Evolutionary conservation across 2,797 vertebrate species (phyloP).

Genomic region (Enteromius argenteus): DNA sequence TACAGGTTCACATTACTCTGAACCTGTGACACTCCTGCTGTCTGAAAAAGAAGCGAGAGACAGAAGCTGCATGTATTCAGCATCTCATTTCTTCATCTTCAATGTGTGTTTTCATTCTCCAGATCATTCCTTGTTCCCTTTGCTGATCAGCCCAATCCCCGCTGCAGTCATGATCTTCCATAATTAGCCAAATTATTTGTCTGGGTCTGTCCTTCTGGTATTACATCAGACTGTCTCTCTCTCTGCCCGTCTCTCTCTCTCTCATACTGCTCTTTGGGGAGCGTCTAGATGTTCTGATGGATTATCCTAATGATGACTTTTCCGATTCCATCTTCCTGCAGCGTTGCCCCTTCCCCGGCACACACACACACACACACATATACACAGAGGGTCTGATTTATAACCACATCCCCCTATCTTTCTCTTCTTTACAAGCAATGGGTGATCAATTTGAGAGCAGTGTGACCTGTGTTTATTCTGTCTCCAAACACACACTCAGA

Average conservation of each 20-base stretch:
- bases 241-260: not conserved
- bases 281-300: constrained; percentile 36
- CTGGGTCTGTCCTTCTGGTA: constrained; percentile 38
- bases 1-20: constrained; percentile 27
- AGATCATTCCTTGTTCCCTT: constrained; percentile 16
- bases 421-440: constrained; percentile 42
- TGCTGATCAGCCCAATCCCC: constrained; percentile 19
- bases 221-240: constrained; percentile 26
- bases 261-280: constrained; percentile 22
- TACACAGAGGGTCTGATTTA: constrained; percentile 36
- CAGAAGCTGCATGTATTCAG: not conserved
- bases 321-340: constrained; percentile 46
- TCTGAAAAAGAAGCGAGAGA: constrained; percentile 26
- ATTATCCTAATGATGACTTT: constrained; percentile 56
- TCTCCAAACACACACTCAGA: constrained; percentile 43
- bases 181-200: constrained; percentile 51
- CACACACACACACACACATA: not conserved
- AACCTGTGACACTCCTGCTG: not conserved
- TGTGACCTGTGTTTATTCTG: constrained; percentile 46
- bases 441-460: constrained; percentile 38
- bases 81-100: constrained; percentile 23
- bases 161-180: constrained; percentile 16
- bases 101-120: constrained; percentile 18
- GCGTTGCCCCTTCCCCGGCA: constrained; percentile 21
- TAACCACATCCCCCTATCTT: constrained; percentile 22